Conservation (phyloP, 1,140 invertebrate genomes). For the Drosophila grimshawi region DNA sequence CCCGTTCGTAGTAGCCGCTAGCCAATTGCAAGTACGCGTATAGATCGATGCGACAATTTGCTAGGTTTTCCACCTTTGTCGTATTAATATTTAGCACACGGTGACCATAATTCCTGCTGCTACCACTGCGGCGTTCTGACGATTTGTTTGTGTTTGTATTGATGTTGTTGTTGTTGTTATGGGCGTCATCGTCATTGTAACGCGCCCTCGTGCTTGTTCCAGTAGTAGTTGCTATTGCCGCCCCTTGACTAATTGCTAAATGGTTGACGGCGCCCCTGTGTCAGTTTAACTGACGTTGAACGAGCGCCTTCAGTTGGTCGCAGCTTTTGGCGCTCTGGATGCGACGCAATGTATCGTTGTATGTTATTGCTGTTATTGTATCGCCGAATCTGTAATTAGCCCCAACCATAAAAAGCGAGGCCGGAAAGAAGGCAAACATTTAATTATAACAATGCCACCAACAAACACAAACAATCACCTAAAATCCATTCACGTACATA, state of each 20-base stretch:
- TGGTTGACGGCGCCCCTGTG: slow-evolving; percentile 12
- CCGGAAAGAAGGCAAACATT: slow-evolving; percentile 64
- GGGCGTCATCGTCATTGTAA: slow-evolving; percentile 23
- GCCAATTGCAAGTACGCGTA: slow-evolving; percentile 73
- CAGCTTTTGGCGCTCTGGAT: slow-evolving; percentile 59
- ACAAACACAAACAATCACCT: slow-evolving; percentile 14
- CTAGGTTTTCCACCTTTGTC: slow-evolving; percentile 51
- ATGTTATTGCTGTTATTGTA: slow-evolving; percentile 61
- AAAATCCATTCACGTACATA: slow-evolving; percentile 35
- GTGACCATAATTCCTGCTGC: slow-evolving; percentile 50
- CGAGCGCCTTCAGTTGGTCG: slow-evolving; percentile 65
- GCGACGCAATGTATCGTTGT: slow-evolving; percentile 72
- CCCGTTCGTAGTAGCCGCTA: slow-evolving; percentile 73
- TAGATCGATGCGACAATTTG: slow-evolving; percentile 51
- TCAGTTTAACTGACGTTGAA: slow-evolving; percentile 55
- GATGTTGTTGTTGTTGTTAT: slow-evolving; percentile 29
- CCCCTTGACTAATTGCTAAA: not conserved
- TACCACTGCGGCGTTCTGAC: not conserved
- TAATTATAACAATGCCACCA: slow-evolving; percentile 66
- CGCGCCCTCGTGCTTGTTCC: slow-evolving; percentile 16
- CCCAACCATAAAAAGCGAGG: slow-evolving; percentile 13
- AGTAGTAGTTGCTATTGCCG: slow-evolving; percentile 17
- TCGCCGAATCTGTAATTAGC: slow-evolving; percentile 78
- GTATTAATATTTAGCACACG: slow-evolving; percentile 69
- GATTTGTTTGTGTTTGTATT: slow-evolving; percentile 10